Conservation (phyloP, 2,797 vertebrate species). For the Aeoliscus strigatus region DNA sequence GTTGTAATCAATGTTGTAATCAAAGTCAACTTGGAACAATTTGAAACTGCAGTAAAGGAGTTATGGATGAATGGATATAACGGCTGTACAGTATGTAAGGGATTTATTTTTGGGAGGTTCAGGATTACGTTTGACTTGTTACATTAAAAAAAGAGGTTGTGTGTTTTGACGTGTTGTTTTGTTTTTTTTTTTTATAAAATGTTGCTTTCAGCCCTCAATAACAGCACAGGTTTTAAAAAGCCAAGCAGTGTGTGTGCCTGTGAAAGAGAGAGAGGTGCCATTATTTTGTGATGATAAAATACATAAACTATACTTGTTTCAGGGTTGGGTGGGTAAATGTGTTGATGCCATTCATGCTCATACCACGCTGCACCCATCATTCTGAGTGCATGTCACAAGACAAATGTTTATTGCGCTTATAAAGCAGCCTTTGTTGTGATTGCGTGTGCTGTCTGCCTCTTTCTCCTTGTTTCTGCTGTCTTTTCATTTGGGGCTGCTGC, state of each 20-base stretch:
- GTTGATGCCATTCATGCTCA: conserved; percentile 47
- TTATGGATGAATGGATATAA: too few relatives aligned
- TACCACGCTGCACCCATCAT: conserved; percentile 43
- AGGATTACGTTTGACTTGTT: too few relatives aligned
- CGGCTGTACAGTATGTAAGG: too few relatives aligned
- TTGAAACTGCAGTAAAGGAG: too few relatives aligned
- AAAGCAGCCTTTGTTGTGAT: conserved; percentile 80
- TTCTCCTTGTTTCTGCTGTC: conserved; percentile 68
- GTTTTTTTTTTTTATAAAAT: too few relatives aligned
- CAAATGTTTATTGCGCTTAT: conserved; percentile 80
- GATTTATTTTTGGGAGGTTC: too few relatives aligned
- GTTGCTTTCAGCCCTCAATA: too few relatives aligned
- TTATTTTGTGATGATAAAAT: conserved; percentile 39
- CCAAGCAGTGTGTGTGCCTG: conserved; percentile 16
- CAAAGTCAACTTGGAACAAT: too few relatives aligned
- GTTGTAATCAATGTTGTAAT: too few relatives aligned
- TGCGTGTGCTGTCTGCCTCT: conserved; percentile 60
- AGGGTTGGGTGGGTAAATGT: conserved; percentile 45
- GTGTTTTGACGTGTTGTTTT: too few relatives aligned
- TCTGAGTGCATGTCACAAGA: conserved; percentile 67
- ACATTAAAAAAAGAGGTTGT: too few relatives aligned
- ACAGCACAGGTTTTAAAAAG: conserved; percentile 22
- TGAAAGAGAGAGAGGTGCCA: conserved; percentile 8
- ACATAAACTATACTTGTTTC: conserved; percentile 31
- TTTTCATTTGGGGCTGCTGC: conserved; percentile 73